Percentiles rank a stretch among this genome's conserved stretches.
Evolutionary conservation across 2,113 vertebrate species (phyloP).

Genomic region (Stigmatopora argus): DNA sequence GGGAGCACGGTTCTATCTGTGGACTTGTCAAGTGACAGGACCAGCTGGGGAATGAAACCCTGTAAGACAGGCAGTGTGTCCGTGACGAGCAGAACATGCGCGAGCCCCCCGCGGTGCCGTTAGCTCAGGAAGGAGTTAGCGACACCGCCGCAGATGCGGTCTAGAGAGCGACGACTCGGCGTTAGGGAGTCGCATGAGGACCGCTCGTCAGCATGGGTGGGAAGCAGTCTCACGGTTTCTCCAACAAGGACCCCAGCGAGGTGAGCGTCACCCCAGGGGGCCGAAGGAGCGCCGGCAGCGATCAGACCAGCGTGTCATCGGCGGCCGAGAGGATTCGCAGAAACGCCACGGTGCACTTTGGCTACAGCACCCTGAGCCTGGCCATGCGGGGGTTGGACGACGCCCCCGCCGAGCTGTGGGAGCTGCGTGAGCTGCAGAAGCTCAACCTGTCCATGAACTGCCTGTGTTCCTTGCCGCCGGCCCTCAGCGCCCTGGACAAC

Average conservation of each 20-base stretch:
- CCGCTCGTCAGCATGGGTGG: constrained; percentile 65
- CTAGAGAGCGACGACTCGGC: constrained; percentile 5
- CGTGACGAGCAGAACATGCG: constrained; percentile 38
- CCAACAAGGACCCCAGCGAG: constrained; percentile 59
- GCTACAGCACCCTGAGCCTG: constrained; percentile 80
- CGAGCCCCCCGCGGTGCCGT: constrained; percentile 15
- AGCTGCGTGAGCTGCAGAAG: constrained; percentile 84
- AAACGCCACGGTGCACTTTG: constrained; percentile 61
- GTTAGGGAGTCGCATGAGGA: constrained; percentile 18
- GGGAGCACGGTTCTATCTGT: constrained; percentile 60
- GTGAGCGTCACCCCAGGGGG: constrained; percentile 41
- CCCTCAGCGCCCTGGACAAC: constrained; percentile 76
- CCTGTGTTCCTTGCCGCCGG: constrained; percentile 73
- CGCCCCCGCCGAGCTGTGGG: constrained; percentile 82
- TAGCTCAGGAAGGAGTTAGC: constrained; percentile 22
- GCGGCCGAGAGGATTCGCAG: constrained; percentile 63
- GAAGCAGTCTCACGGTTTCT: constrained; percentile 60
- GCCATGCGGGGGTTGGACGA: constrained; percentile 80
- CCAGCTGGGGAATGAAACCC: constrained; percentile 80
- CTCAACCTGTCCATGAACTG: constrained; percentile 88
- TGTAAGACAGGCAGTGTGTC: constrained; percentile 61
- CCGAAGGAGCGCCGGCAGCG: constrained; percentile 30
- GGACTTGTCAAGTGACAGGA: constrained; percentile 80
- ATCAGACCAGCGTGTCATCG: constrained; percentile 63
- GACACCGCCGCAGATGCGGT: constrained; percentile 2